These are phyloP conservation scores for Sinocyclocheilus grahami DNA, from an alignment of 2,113 vertebrate genomes.

Conservation along the genomic window DNA sequence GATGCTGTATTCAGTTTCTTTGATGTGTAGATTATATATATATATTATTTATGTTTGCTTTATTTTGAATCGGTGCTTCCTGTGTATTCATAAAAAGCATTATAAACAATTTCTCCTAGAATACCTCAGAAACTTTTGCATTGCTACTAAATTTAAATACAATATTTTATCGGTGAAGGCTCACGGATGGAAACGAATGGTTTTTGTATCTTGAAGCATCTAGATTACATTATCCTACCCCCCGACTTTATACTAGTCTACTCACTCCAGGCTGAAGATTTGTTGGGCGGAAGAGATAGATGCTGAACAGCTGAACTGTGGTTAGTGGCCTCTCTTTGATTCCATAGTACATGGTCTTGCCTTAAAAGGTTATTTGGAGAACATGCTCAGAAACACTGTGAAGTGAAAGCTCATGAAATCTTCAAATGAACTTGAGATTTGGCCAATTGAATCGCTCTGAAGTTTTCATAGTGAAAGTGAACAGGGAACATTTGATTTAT, in stretches of 20 bases:
- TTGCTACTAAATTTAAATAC: background rate
- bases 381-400: background rate
- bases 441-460: background rate
- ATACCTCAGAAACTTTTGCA: background rate
- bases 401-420: background rate
- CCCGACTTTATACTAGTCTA: background rate
- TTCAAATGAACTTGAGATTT: background rate
- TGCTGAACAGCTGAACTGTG: constrained; percentile 12
- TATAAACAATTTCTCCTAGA: background rate
- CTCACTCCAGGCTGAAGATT: background rate
- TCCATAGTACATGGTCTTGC: background rate
- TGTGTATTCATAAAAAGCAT: background rate
- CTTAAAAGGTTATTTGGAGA: background rate
- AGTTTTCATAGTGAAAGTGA: background rate
- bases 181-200: background rate
- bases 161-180: background rate
- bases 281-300: background rate
- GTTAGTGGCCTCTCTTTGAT: constrained; percentile 26
- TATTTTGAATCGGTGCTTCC: background rate
- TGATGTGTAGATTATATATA: background rate
- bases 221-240: background rate
- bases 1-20: background rate
- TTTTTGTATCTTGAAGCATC: background rate
- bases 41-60: background rate
- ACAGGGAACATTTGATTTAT: background rate